Conservation (phyloP, 1,140 invertebrate genomes). For the Zaprionus vittiger region DNA sequence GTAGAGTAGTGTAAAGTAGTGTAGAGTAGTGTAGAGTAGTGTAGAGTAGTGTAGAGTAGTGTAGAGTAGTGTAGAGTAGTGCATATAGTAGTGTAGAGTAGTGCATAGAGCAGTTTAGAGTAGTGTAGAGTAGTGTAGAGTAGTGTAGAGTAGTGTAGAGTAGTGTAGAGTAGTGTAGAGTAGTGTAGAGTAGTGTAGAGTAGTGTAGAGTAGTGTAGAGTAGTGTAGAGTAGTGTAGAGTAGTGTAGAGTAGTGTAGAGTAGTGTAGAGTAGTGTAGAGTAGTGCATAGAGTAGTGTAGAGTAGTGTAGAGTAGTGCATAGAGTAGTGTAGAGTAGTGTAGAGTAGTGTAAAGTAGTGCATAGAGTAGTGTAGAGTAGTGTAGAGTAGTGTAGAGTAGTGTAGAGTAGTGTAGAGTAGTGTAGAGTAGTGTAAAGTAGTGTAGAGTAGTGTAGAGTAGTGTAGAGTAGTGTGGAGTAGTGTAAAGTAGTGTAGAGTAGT, state of each 20-base stretch:
- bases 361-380: no score
- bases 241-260: not conserved
- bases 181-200: not conserved
- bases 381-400: not conserved
- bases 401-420: not conserved
- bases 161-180: not conserved
- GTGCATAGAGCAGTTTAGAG: not conserved
- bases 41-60: not conserved
- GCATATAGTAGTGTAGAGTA: not conserved
- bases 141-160: not conserved
- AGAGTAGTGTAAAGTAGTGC: not conserved
- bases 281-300: not conserved
- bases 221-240: not conserved
- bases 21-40: no score
- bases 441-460: not conserved
- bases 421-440: no score
- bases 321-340: no score
- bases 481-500: no score
- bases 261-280: not conserved
- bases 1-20: no score
- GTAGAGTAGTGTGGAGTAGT: no score
- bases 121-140: not conserved
- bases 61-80: not conserved
- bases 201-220: not conserved
- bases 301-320: not conserved